phyloP scores from a whole-genome alignment of 1,140 invertebrate genomes.

The Venustaconcha ellipsiformis region DNA sequence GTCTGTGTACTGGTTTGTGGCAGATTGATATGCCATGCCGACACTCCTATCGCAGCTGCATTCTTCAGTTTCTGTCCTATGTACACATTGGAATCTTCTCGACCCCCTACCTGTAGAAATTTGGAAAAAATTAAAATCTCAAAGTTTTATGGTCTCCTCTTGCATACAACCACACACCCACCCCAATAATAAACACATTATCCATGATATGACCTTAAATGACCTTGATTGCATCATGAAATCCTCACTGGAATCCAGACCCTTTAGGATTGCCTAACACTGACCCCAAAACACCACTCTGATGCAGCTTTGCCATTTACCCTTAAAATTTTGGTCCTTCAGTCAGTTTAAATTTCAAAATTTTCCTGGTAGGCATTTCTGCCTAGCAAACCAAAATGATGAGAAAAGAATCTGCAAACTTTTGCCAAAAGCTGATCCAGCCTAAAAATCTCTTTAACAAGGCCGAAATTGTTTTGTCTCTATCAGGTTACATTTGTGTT shows the following conservation, averaged over 20 bases:
- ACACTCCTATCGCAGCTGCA: constrained; percentile 90
- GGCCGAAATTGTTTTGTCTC: too few relatives aligned
- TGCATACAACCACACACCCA: background rate
- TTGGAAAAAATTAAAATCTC: background rate
- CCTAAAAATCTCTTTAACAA: too few relatives aligned
- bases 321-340: too few relatives aligned
- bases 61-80: constrained; percentile 97
- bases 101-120: constrained; percentile 81
- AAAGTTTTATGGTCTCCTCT: background rate
- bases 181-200: background rate
- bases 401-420: too few relatives aligned
- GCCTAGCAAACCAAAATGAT: too few relatives aligned
- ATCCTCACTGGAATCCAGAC: background rate
- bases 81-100: constrained; percentile 99
- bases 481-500: too few relatives aligned
- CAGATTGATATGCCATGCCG: constrained; percentile 84
- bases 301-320: too few relatives aligned
- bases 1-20: constrained; percentile 85
- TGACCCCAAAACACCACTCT: too few relatives aligned
- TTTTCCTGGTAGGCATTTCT: too few relatives aligned
- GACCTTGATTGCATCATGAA: background rate
- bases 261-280: background rate
- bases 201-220: background rate
- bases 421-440: too few relatives aligned
- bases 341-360: too few relatives aligned